Evolutionary conservation across 2,113 vertebrate species (phyloP).

Genomic region (Neoarius graeffei): DNA sequence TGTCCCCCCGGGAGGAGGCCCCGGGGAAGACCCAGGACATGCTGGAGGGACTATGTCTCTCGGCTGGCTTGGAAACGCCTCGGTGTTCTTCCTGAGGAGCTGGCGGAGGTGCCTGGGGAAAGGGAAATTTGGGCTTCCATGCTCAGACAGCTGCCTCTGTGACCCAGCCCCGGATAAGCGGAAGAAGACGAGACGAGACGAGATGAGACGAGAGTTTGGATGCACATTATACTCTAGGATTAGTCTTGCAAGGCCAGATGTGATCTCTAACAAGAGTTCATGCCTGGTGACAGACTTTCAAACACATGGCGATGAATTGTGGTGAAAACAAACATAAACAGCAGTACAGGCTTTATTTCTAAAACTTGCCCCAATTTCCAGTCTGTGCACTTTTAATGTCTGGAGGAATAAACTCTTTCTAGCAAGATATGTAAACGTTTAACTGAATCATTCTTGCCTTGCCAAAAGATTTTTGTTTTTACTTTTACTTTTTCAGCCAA

Average conservation of each 20-base stretch:
- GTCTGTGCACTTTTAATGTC: background rate
- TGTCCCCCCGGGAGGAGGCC: no score
- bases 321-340: background rate
- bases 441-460: background rate
- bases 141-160: no score
- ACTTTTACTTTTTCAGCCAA: background rate
- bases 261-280: background rate
- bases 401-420: background rate
- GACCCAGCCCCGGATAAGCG: no score
- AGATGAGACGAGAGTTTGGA: no score
- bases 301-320: background rate
- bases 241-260: background rate
- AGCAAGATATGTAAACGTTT: background rate
- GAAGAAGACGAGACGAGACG: no score
- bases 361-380: background rate
- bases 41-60: no score
- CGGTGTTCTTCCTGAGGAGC: no score
- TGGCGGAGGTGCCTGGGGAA: no score
- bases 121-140: no score
- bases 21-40: no score
- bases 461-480: background rate
- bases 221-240: background rate
- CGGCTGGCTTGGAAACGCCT: no score
- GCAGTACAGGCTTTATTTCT: background rate
- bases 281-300: background rate